Evolutionary conservation across 1,140 invertebrate genomes (phyloP), one percentile per base, ranked within the genome.

Genomic region (Stegodyphus mimosarum): DNA sequence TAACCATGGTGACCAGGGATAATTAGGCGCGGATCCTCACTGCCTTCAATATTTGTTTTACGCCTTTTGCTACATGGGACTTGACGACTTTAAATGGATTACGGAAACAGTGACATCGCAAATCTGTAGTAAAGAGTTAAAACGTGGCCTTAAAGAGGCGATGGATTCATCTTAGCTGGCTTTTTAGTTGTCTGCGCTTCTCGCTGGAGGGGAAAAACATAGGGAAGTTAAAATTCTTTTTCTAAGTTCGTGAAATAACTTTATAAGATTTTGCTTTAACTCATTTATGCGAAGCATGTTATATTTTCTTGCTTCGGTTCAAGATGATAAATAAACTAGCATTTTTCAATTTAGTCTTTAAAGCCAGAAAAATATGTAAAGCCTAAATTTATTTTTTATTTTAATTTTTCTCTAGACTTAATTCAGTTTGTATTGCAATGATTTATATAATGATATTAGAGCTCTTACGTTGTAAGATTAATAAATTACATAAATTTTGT

Each of bases 51-150:
- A 76, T 60, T 66, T 76, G 48, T 76, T 64, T 79, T 53, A 80
- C 67, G 52, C 77, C 67, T 71, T 55, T 64, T 53, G 53, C 52
- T 13, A 52, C 71, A 74, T 74, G 48, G n/a, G 17, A 72, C 70
- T 73, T 73, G 70, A 66, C 60, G 71, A 83, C 71, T 83, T 64
- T 73, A 83, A 83, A 74, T 66, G 71, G 69, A 83, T 83, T 73
- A 83, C 70, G 33, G 18, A 66, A 74, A 33, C 50, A 66, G 51
- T 73, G 79, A 73, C 79, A 74, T 50, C 60, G n/a, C 13, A 60
- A 80, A 80, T 79, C 78, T 51, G 17, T 80, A 11, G 18, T 63
- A 80, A 80, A 72, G 50, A 67, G 67, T 80, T 80, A 69, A 33
- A 33, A 33, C 33, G 33, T 33, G 33, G 33, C 33, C 5, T 60